Evolutionary conservation across 2,113 vertebrate genomes (phyloP).

Genomic region (Gyps fulvus): DNA sequence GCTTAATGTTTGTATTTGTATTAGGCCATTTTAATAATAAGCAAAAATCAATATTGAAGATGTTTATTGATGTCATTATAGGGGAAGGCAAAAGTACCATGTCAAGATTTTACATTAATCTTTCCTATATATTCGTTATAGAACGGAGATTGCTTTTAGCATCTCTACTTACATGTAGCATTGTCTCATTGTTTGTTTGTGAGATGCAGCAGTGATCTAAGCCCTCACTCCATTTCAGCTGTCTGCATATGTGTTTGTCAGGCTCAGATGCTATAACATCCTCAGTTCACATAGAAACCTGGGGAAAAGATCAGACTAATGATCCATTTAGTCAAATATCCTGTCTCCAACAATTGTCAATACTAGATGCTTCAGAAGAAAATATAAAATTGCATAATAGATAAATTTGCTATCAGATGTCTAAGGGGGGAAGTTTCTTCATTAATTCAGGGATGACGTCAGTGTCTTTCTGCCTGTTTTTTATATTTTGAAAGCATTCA

Average conservation of each 20-base stretch:
- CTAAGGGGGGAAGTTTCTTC: not conserved
- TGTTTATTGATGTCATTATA: not conserved
- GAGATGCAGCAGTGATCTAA: not conserved
- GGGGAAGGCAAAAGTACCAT: not conserved
- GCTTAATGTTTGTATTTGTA: not conserved
- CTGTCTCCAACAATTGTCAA: not conserved
- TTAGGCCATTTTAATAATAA: constrained; percentile 24
- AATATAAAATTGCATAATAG: not conserved
- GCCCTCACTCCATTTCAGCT: not conserved
- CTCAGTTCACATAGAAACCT: not conserved
- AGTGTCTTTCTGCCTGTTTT: not conserved
- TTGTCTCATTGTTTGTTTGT: not conserved
- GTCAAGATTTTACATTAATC: not conserved
- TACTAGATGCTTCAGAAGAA: not conserved
- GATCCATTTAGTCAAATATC: not conserved
- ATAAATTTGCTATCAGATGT: not conserved
- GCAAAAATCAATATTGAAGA: constrained; percentile 23
- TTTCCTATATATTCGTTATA: not conserved
- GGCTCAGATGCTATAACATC: not conserved
- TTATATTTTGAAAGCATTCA: not conserved
- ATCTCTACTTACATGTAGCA: not conserved
- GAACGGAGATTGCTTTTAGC: not conserved
- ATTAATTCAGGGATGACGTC: not conserved
- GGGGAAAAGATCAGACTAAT: not conserved
- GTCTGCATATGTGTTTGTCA: not conserved